Evolutionary conservation across 2,113 vertebrate species (phyloP), one percentile per base, ranked within the genome.

Genomic region (Poecilia latipinna): DNA sequence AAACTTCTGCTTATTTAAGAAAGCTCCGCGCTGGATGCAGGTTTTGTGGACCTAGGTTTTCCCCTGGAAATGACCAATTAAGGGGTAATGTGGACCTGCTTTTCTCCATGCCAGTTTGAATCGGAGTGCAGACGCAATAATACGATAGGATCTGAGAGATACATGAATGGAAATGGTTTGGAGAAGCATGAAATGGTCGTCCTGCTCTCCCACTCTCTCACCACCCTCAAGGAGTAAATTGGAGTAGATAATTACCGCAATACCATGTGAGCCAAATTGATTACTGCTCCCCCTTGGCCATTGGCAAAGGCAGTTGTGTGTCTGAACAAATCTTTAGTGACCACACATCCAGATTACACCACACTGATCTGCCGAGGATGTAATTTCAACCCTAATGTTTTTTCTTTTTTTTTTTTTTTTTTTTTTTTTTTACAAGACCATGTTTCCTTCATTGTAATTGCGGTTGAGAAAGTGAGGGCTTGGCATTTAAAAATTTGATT

Each of bases 51-150:
- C 85, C 88, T 85, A 92, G 74, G 89, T 89, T 92, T 37, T 92
- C 86, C 91, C 83, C 91, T 93, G 93, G 93, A 94, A 94, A 94
- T 93, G 85, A 92, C 91, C 93, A 93, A 92, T 94, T 94, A 94
- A 90, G 82, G 75, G 71, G 82, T 89, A 91, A 90, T 92, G 70
- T 89, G 90, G 91, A 91, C 84, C 91, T 89, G 79, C 90, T 92
- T 94, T 92, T 91, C 92, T 91, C 88, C 12, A 66, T 93, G 93
- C 93, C 92, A 92, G 91, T 82, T 91, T 85, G 82, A 91, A 91
- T 93, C 63, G 74, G 88, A 72, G 85, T 31, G 51, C 85, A 82
- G 86, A 80, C 72, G 74, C 88, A 90, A 83, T 92, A 91, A 93
- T 86, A 86, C 74, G 92, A 93, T 93, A 89, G 76, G 88, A 93